Conservation (phyloP, 1,140 invertebrate species). For the Penaeus japonicus region DNA sequence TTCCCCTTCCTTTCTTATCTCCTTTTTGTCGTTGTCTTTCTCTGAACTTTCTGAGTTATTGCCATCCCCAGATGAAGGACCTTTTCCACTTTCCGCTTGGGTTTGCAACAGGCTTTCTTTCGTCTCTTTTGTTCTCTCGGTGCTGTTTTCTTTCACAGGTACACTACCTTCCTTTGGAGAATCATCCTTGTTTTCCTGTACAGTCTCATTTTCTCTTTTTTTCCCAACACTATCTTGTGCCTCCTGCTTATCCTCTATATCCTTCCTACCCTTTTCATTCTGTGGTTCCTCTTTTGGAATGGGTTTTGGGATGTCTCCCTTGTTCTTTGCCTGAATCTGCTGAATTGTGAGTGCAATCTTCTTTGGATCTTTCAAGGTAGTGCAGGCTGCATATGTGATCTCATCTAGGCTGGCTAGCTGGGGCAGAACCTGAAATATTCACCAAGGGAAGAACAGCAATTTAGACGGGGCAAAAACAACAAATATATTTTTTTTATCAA, state of each 20-base stretch:
- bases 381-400: conserved; percentile 38
- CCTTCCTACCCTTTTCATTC: neutral
- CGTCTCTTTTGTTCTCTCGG: too few species aligned
- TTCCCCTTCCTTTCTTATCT: too few species aligned
- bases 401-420: conserved; percentile 43
- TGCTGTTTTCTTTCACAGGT: too few species aligned
- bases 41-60: too few species aligned
- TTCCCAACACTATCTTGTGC: neutral
- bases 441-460: neutral
- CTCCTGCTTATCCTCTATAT: neutral
- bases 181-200: too few species aligned
- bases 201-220: neutral
- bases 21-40: too few species aligned
- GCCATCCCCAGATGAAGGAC: too few species aligned
- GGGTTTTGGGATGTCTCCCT: neutral
- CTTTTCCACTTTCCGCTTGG: too few species aligned
- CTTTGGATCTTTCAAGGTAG: conserved; percentile 32
- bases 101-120: too few species aligned
- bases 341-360: conserved; percentile 10
- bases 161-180: too few species aligned
- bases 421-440: conserved; percentile 9
- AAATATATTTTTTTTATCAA: neutral
- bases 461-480: neutral
- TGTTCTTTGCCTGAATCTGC: neutral
- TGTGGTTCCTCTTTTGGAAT: neutral